phyloP scores from a whole-genome alignment of 53 echinoderm and acorn worm genomes.

The Echinometra lucunter region DNA sequence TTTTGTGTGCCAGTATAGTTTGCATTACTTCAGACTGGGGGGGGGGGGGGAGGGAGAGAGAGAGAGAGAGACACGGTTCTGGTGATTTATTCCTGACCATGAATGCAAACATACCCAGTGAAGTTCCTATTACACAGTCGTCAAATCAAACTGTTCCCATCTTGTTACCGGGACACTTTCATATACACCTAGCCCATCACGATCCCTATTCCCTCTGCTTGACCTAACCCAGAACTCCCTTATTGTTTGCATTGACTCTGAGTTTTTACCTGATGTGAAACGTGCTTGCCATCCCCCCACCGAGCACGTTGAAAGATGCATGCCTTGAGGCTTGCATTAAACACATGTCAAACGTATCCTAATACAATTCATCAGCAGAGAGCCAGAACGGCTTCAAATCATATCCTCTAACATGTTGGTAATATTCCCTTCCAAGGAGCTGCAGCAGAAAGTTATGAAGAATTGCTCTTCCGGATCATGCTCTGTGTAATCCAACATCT shows the following conservation, averaged over 20 bases:
- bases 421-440: slow-evolving; percentile 11
- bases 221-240: neutral
- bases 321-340: slow-evolving; percentile 30
- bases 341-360: slow-evolving; percentile 39
- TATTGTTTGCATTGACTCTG: slow-evolving; percentile 24
- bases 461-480: neutral
- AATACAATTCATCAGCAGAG: neutral
- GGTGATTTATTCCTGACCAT: slow-evolving; percentile 35
- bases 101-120: slow-evolving; percentile 21
- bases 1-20: neutral
- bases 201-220: neutral
- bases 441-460: neutral
- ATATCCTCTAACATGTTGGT: neutral
- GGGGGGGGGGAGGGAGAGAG: neutral
- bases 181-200: neutral
- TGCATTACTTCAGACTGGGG: neutral
- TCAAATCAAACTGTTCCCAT: slow-evolving; percentile 16
- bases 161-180: neutral
- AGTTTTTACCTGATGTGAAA: neutral
- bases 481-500: neutral
- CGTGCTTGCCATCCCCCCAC: slow-evolving; percentile 23
- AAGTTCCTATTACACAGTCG: slow-evolving; percentile 16
- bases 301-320: slow-evolving; percentile 7
- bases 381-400: neutral
- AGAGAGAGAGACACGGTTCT: neutral